A percentile compares a stretch with the other conserved stretches of the same genome.
Evolutionary conservation across 35 echinoderm and acorn worm species (phyloP).

Genomic region (Hemicentrotus pulcherrimus): DNA sequence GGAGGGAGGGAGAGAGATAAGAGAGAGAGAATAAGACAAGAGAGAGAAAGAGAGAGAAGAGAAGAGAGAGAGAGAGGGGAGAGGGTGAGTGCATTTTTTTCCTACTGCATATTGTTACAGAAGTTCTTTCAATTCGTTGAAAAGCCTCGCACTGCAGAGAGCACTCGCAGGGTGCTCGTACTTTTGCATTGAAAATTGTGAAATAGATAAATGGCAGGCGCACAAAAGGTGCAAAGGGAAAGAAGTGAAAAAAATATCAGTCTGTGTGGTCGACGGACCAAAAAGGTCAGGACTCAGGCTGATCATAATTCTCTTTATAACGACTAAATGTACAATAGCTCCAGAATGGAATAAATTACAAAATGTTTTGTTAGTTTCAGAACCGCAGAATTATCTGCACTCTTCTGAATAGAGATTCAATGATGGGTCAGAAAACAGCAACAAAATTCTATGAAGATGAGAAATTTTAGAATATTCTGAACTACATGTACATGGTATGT

Average conservation of each 20-base stretch:
- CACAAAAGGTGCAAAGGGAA: neutral
- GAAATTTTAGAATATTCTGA: neutral
- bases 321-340: neutral
- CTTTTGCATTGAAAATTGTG: slow-evolving; percentile 44
- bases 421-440: neutral
- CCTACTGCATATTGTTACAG: neutral
- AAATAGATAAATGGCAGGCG: slow-evolving; percentile 38
- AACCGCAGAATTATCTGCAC: neutral
- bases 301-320: slow-evolving; percentile 25
- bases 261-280: slow-evolving; percentile 47
- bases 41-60: neutral
- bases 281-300: slow-evolving; percentile 42
- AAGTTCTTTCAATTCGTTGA: slow-evolving; percentile 24
- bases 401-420: neutral
- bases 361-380: neutral
- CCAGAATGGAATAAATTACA: neutral
- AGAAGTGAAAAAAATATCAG: slow-evolving; percentile 49
- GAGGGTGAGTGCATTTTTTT: neutral
- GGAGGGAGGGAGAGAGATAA: neutral
- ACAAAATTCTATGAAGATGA: neutral
- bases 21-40: slow-evolving; percentile 15
- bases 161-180: slow-evolving; percentile 36
- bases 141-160: slow-evolving; percentile 15
- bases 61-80: neutral
- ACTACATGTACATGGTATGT: neutral